Evolutionary conservation across 2,797 vertebrate species (phyloP).

Genomic region (Acanthis flammea): DNA sequence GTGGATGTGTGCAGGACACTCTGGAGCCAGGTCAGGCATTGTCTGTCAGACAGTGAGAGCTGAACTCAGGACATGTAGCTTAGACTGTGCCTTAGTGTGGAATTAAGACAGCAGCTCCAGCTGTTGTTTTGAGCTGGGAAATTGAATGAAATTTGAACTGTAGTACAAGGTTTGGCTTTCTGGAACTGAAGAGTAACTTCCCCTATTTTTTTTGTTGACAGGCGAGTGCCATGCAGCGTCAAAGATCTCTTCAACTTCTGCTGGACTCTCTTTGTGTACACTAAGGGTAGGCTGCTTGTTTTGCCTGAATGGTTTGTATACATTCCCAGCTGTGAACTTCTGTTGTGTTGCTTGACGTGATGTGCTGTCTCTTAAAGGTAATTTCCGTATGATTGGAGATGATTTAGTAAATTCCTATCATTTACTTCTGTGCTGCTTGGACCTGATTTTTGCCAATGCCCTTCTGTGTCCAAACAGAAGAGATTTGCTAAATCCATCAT

Average conservation of each 20-base stretch:
- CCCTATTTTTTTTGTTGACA: slow-evolving; percentile 34
- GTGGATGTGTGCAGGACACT: neutral
- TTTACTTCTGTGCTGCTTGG: slow-evolving; percentile 96
- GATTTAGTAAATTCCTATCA: slow-evolving; percentile 99
- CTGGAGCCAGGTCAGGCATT: fast-evolving
- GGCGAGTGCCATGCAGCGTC: slow-evolving; percentile 86
- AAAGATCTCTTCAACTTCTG: slow-evolving; percentile 97
- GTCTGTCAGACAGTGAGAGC: neutral
- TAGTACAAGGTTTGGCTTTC: neutral
- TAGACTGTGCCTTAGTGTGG: neutral
- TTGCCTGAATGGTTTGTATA: neutral
- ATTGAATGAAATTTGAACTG: neutral
- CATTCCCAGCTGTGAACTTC: neutral
- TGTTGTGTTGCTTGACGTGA: slow-evolving; percentile 38
- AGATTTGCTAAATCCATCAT: slow-evolving; percentile 89
- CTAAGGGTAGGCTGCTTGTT: slow-evolving; percentile 84
- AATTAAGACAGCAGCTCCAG: neutral
- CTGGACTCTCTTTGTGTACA: slow-evolving; percentile 97
- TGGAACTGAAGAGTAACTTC: neutral
- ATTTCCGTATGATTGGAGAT: slow-evolving; percentile 97
- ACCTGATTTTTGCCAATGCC: slow-evolving; percentile 91
- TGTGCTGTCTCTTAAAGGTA: slow-evolving; percentile 79
- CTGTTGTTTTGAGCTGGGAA: neutral
- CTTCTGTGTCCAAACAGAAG: slow-evolving; percentile 87
- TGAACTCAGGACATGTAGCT: neutral